Evolutionary conservation across 2,113 vertebrate species (phyloP).

Genomic region (Tenebrosternarchus preto): DNA sequence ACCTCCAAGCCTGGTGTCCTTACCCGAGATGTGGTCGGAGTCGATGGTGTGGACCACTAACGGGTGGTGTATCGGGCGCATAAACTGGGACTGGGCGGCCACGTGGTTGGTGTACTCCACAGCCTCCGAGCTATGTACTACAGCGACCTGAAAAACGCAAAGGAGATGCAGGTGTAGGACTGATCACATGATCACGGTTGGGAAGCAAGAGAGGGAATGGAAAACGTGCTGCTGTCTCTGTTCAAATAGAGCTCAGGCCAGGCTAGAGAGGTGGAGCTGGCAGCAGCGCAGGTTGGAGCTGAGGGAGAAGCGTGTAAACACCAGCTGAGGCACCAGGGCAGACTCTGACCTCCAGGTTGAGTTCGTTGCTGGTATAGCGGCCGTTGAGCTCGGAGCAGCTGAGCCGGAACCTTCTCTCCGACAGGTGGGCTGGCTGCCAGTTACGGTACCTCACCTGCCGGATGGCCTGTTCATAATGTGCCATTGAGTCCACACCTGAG

Average conservation of each 20-base stretch:
- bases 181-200: too few species aligned
- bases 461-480: slow-evolving; percentile 89
- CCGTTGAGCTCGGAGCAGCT: slow-evolving; percentile 97
- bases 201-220: too few species aligned
- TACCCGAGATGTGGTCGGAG: slow-evolving; percentile 81
- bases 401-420: slow-evolving; percentile 84
- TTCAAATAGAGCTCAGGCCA: too few species aligned
- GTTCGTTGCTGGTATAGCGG: slow-evolving; percentile 96
- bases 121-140: slow-evolving; percentile 81
- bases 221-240: not conserved
- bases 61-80: slow-evolving; percentile 84
- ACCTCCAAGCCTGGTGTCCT: not conserved
- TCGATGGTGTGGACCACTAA: slow-evolving; percentile 67
- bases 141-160: slow-evolving; percentile 74
- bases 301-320: not conserved
- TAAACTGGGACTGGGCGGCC: slow-evolving; percentile 83
- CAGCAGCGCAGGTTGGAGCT: too few species aligned
- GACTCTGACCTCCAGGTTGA: slow-evolving; percentile 86
- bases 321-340: not conserved
- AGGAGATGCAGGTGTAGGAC: too few species aligned
- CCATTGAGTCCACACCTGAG: slow-evolving; percentile 93
- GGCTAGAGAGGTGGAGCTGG: not conserved
- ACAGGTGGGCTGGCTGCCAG: slow-evolving; percentile 73
- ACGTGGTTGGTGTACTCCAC: slow-evolving; percentile 83
- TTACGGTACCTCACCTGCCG: slow-evolving; percentile 84